Percentiles rank a stretch among this genome's conserved stretches.
These are phyloP conservation scores for Psilopsiagon aymara DNA, from an alignment of 2,113 vertebrate genomes.

Conservation along the genomic window DNA sequence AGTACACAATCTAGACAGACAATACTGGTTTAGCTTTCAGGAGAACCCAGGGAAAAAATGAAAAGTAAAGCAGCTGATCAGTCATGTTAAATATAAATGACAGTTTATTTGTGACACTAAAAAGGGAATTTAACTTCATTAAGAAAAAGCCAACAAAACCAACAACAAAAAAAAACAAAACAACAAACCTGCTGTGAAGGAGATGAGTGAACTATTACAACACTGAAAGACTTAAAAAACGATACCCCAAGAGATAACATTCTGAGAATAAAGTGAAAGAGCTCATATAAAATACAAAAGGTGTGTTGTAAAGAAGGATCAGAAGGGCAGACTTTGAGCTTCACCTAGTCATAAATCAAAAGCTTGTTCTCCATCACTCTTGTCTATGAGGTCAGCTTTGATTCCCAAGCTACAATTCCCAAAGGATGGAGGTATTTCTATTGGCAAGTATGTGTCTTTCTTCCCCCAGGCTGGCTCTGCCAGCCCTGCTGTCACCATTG, in stretches of 20 bases:
- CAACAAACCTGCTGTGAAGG: neutral
- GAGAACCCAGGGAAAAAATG: neutral
- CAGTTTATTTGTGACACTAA: neutral
- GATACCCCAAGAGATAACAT: constrained; percentile 64
- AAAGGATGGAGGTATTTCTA: constrained; percentile 63
- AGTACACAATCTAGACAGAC: neutral
- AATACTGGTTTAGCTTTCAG: neutral
- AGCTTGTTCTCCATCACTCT: constrained; percentile 65
- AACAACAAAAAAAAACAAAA: neutral
- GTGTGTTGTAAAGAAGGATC: constrained; percentile 72
- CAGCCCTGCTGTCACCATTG: constrained; percentile 70
- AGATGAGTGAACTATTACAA: constrained; percentile 50
- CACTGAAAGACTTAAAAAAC: constrained; percentile 46
- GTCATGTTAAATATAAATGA: neutral
- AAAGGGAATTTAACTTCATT: neutral
- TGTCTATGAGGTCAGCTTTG: constrained; percentile 67
- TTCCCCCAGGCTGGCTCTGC: constrained; percentile 60
- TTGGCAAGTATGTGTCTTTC: constrained; percentile 61
- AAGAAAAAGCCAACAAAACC: neutral
- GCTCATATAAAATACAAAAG: constrained; percentile 70
- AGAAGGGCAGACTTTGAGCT: constrained; percentile 70
- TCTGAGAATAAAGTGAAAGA: constrained; percentile 66
- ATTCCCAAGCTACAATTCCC: constrained; percentile 68
- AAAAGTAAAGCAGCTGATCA: neutral
- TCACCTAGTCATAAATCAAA: constrained; percentile 72